Evolutionary conservation across 1,140 invertebrate genomes (phyloP).

Genomic region (Zaprionus davidi): DNA sequence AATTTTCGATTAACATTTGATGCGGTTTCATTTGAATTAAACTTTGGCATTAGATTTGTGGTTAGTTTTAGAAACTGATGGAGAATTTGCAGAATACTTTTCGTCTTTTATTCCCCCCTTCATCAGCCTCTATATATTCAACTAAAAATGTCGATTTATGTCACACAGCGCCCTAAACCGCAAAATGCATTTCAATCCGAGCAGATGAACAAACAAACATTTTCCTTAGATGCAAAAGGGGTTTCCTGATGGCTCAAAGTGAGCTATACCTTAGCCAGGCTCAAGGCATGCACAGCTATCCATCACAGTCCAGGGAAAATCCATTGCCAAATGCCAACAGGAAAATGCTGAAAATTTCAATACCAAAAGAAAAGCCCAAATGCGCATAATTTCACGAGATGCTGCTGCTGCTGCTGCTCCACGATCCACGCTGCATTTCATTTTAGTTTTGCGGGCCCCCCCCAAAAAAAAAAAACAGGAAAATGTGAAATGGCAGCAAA

Average conservation of each 20-base stretch:
- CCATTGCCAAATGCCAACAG: constrained; percentile 47
- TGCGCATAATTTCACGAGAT: constrained; percentile 64
- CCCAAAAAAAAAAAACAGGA: constrained; percentile 2
- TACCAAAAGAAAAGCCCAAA: constrained; percentile 63
- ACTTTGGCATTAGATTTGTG: too few relatives aligned
- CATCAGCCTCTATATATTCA: neutral
- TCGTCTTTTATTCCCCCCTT: neutral
- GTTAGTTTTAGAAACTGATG: too few relatives aligned
- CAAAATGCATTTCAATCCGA: constrained; percentile 57
- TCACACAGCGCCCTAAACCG: constrained; percentile 54
- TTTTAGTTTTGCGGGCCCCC: constrained; percentile 51
- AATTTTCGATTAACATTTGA: neutral
- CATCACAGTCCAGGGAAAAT: neutral
- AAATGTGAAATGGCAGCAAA: constrained; percentile 34
- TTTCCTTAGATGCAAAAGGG: constrained; percentile 31
- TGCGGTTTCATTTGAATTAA: neutral
- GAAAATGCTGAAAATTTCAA: constrained; percentile 64
- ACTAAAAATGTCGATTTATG: constrained; percentile 56
- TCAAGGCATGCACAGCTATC: constrained; percentile 25
- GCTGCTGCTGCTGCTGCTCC: constrained; percentile 1
- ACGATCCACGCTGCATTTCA: constrained; percentile 62
- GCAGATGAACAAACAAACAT: constrained; percentile 37
- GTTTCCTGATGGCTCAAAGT: constrained; percentile 25
- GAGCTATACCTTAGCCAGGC: neutral
- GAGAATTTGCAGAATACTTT: neutral